These are phyloP conservation scores for Pholis gunnellus DNA, from an alignment of 2,113 vertebrate genomes.

Conservation along the genomic window DNA sequence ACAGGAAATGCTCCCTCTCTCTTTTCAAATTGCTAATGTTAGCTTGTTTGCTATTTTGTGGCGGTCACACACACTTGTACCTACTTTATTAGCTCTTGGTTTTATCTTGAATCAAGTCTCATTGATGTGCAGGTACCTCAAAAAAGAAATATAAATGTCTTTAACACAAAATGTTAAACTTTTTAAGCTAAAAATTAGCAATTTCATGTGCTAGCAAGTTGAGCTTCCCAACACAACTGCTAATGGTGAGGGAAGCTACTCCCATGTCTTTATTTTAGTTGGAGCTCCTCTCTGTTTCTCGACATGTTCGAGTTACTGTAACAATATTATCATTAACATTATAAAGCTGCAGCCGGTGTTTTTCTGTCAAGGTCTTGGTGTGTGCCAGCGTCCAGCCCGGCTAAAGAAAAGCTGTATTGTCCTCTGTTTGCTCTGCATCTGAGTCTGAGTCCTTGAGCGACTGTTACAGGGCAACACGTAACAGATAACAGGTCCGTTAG, in stretches of 20 bases:
- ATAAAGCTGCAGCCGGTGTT: background rate
- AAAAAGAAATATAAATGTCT: background rate
- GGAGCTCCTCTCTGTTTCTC: background rate
- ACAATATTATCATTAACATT: background rate
- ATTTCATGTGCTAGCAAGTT: background rate
- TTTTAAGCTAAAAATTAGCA: background rate
- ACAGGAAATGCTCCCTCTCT: background rate
- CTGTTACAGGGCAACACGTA: slow-evolving; percentile 33
- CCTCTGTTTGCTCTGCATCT: slow-evolving; percentile 26
- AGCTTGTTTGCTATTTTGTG: background rate
- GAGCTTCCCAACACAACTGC: background rate
- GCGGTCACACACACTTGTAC: no score
- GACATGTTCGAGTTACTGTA: background rate
- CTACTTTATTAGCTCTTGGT: background rate
- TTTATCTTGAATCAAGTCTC: background rate
- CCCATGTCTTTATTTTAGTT: background rate
- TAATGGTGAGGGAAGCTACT: background rate
- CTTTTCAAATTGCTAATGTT: background rate
- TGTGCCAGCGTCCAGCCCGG: background rate
- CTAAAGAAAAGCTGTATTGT: slow-evolving; percentile 53
- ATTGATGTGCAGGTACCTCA: background rate
- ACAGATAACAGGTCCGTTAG: slow-evolving; percentile 54
- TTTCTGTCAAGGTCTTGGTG: background rate
- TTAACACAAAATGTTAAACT: background rate
- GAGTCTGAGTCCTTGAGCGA: slow-evolving; percentile 56